Base-by-base conservation (phyloP, 2,113 vertebrate species). In the Dicrurus megarhynchus region DNA sequence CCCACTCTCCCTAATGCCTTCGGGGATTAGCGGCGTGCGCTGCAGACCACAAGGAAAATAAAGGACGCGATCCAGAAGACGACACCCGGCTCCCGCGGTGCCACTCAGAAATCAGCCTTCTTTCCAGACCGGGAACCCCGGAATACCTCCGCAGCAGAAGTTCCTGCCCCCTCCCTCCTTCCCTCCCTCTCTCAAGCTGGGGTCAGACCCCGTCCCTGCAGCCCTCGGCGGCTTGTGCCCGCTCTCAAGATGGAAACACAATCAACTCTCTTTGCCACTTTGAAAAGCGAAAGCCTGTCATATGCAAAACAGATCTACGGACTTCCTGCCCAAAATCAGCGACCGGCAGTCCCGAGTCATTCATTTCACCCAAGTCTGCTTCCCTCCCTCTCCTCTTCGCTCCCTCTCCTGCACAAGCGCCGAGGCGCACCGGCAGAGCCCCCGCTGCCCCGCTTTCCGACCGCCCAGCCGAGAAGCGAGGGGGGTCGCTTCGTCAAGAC, bases 1-100 rank as follows among this genome's bases (percentile, higher is more conserved):
- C 97, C 93, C 96, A 71, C 96, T 95, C 94, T 92, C 92, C 80
- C 78, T 95, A 94, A 93, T 94, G 96, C 96, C 97, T 97, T 90
- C 88, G 41, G 92, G 96, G 97, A 97, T 97, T 97, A 97, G 55
- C 95, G 93, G 96, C 50, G 85, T 35, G 95, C 56, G 88, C 86
- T 69, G 82, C 68, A 52, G 79, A 90, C 80, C 93, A 63, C 64
- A 92, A 93, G 96, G 92, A 85, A 93, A 93, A 97, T 91, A 95
- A 84, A 96, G 92, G 96, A 95, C 88, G 74, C 90, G 94, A 92
- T 73, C 91, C 84, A 55, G 91, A 59, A 84, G 75, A 81, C 44
- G 49, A 65, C 79, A 52, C 73, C 60, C 64, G 87, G 89, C 60
- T 93, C 78, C 89, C 56, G 91, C 57, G 14, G 69, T 41, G 21